Conservation (phyloP, 2,888 invertebrate genomes). For the Papilio gigon region DNA sequence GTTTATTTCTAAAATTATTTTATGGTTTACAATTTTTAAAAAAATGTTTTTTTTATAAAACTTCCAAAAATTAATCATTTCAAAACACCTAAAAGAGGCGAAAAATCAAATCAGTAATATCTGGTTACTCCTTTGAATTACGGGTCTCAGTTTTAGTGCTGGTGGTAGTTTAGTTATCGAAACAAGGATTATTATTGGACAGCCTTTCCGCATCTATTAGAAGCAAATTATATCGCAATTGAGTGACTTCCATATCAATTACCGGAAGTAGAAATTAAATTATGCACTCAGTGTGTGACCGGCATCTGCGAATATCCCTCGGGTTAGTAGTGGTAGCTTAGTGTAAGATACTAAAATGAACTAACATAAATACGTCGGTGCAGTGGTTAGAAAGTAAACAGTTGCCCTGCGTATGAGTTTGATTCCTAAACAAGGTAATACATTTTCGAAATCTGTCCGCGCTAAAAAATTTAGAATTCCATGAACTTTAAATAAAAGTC, state of each 20-base stretch:
- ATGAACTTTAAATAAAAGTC: not conserved
- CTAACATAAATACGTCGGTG: not conserved
- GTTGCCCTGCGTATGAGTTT: not conserved
- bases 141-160: not conserved
- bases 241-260: slow-evolving; percentile 1
- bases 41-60: too few species aligned
- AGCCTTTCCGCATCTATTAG: not conserved
- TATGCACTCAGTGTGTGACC: slow-evolving; percentile 15
- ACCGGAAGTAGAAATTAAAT: slow-evolving; percentile 15
- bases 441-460: not conserved
- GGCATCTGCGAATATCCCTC: not conserved
- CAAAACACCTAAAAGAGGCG: too few species aligned
- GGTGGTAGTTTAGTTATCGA: not conserved
- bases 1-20: slow-evolving; percentile 8
- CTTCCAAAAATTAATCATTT: too few species aligned
- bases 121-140: not conserved
- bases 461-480: not conserved
- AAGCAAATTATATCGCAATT: not conserved
- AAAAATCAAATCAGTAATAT: not conserved
- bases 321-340: not conserved
- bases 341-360: not conserved
- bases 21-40: not conserved
- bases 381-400: not conserved
- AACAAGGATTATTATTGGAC: not conserved
- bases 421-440: not conserved